Conservation (phyloP, 2,113 vertebrate genomes). For the zebrafish (Danio rerio) region GRCz12tu NC_133198.1:3319001-3319500, state of each 20-base stretch:
- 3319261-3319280: background rate
- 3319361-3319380: too few relatives aligned
- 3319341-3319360: background rate
- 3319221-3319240: background rate
- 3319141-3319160: constrained; percentile 30
- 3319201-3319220: background rate
- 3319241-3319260: background rate
- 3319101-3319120: constrained; percentile 37
- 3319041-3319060: constrained; percentile 26
- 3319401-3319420: too few relatives aligned
- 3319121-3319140: constrained; percentile 47
- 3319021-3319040: constrained; percentile 15
- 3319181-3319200: background rate
- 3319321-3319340: background rate
- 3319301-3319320: background rate
- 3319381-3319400: too few relatives aligned
- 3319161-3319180: constrained; percentile 27
- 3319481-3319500: too few relatives aligned
- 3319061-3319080: constrained; percentile 48
- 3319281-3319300: background rate
- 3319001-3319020: constrained; percentile 32
- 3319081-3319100: constrained; percentile 44
- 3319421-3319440: too few relatives aligned
- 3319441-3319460: too few relatives aligned
- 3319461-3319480: too few relatives aligned